phyloP scores from a whole-genome alignment of 2,888 invertebrate species.

The Phengaris arion region DNA sequence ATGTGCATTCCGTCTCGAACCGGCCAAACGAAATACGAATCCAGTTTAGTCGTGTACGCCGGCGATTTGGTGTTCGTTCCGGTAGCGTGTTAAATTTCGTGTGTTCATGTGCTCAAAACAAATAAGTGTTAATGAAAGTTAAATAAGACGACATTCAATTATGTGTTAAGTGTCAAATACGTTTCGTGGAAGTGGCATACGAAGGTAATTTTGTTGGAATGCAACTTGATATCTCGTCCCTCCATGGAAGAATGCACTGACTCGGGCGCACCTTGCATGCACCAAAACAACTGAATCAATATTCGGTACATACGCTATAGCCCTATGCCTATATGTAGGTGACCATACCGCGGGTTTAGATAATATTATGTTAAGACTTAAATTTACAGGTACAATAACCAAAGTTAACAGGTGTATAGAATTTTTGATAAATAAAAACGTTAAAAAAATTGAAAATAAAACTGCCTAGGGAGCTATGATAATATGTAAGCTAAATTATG shows the following conservation, averaged over 20 bases:
- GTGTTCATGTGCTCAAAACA: slow-evolving; percentile 63
- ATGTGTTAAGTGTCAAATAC: slow-evolving; percentile 50
- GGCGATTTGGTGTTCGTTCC: slow-evolving; percentile 58
- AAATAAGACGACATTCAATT: slow-evolving; percentile 52
- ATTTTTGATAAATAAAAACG: neutral
- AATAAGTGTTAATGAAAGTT: slow-evolving; percentile 50
- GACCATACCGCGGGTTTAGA: neutral
- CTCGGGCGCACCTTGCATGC: slow-evolving; percentile 69
- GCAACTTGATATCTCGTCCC: slow-evolving; percentile 71
- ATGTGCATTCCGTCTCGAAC: slow-evolving; percentile 68
- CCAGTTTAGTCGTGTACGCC: slow-evolving; percentile 73
- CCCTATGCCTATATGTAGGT: neutral
- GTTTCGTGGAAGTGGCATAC: slow-evolving; percentile 43
- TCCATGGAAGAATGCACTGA: slow-evolving; percentile 71
- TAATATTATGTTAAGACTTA: slow-evolving; percentile 15
- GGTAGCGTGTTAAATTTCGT: slow-evolving; percentile 47
- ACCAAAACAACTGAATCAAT: slow-evolving; percentile 43
- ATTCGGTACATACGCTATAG: slow-evolving; percentile 19
- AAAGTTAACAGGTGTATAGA: neutral
- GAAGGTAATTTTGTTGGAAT: slow-evolving; percentile 73
- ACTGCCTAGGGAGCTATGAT: too few relatives aligned
- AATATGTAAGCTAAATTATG: too few relatives aligned
- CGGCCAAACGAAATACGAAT: slow-evolving; percentile 65
- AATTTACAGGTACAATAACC: neutral
- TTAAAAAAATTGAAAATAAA: neutral